Evolutionary conservation across 2,888 invertebrate genomes (phyloP).

Genomic region (Adineta ricciae): DNA sequence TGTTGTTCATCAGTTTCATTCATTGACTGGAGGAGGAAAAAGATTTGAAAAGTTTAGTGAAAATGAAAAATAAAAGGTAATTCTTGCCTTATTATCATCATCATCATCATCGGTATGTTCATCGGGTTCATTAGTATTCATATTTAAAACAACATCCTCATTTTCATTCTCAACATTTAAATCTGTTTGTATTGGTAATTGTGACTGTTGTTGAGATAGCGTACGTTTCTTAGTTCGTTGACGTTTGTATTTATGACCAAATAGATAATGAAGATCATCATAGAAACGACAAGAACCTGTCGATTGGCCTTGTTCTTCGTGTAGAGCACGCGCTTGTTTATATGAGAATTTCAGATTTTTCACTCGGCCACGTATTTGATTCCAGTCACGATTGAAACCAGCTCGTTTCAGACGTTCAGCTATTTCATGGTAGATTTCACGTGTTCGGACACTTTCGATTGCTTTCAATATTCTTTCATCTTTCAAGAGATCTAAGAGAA

Average conservation of each 20-base stretch:
- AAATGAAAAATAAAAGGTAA: not conserved
- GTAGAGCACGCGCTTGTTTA: slow-evolving; percentile 7
- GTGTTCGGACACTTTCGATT: slow-evolving; percentile 10
- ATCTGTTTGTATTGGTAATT: not conserved
- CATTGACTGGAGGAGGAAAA: not conserved
- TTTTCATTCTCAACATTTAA: not conserved
- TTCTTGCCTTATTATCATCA: not conserved
- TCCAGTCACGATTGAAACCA: slow-evolving; percentile 20
- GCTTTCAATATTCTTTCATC: slow-evolving; percentile 20
- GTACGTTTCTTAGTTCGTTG: slow-evolving; percentile 11
- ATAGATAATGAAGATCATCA: slow-evolving; percentile 17
- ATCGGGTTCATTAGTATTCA: not conserved
- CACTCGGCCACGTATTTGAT: slow-evolving; percentile 15
- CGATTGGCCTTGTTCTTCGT: slow-evolving; percentile 11
- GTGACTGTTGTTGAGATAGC: not conserved
- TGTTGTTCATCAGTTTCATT: not conserved
- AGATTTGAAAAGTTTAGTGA: no score
- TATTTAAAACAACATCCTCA: not conserved
- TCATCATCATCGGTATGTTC: not conserved
- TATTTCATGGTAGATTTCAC: slow-evolving; percentile 21
- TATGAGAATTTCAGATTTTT: slow-evolving; percentile 19
- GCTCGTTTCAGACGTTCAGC: not conserved
- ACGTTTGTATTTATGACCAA: slow-evolving; percentile 13
- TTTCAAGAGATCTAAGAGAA: slow-evolving; percentile 8
- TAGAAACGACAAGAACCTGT: not conserved